Evolutionary conservation across 2,797 vertebrate genomes (phyloP).

Genomic region (Zonotrichia albicollis): DNA sequence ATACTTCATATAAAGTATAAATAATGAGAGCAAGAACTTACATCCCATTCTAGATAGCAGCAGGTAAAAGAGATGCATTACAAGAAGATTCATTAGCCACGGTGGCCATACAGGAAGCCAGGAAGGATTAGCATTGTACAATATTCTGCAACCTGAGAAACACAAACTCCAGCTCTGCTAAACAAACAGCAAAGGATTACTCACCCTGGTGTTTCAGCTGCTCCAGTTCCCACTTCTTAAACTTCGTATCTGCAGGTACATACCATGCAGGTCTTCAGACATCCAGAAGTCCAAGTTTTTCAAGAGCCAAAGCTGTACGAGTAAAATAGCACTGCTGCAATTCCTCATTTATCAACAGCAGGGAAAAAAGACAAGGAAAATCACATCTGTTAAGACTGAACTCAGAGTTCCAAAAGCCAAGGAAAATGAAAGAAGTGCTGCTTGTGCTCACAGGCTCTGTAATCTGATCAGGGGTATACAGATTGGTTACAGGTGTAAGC

Average conservation of each 20-base stretch:
- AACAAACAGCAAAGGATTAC: background rate
- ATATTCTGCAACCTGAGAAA: background rate
- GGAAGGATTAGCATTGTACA: background rate
- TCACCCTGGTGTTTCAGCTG: background rate
- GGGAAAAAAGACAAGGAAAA: background rate
- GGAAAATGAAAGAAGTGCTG: background rate
- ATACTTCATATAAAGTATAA: background rate
- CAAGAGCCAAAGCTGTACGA: background rate
- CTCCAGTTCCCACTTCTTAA: background rate
- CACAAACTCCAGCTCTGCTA: background rate
- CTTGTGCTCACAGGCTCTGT: background rate
- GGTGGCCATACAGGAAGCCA: background rate
- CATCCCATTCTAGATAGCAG: accelerated
- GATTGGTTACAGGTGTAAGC: background rate
- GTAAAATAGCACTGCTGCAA: background rate
- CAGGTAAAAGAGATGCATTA: background rate
- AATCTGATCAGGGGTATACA: background rate
- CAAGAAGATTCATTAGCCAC: background rate
- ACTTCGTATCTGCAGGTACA: background rate
- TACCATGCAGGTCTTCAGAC: background rate
- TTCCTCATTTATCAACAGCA: background rate
- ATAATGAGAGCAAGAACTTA: background rate
- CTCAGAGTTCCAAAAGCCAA: background rate
- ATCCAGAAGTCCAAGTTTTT: background rate
- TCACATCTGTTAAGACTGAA: constrained; percentile 7